Base-by-base conservation (phyloP, 2,797 vertebrate species). In the Hydrolagus colliei region DNA sequence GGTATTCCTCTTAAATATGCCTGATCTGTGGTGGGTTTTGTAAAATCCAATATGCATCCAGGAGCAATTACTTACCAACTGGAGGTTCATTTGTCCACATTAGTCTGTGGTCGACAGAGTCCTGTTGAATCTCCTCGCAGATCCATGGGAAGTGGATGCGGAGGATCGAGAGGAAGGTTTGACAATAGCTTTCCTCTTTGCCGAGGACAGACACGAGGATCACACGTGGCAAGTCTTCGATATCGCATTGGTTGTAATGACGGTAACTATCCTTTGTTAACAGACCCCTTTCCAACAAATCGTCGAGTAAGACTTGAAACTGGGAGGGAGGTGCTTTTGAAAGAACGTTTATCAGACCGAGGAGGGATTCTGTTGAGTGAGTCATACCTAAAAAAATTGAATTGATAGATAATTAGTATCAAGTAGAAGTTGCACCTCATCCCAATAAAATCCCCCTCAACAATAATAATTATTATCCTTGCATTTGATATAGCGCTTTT, bases 131-230 rank as follows among this genome's bases (percentile, higher is more conserved):
- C 32, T 6, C 65, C 2, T 18, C 65, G 52, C 79, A 68, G 52
- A 84, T 84, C 79, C 79, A 84, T 52, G 79, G 79, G 71, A 84
- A 84, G n/a, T 84, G 32, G 65, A 3, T 9, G 20, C 65, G 41
- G 65, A 84, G 79, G 35, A 84, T 41, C 16, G 79, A 84, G 65
- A 84, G 79, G 13, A 84, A 84, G 11, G 79, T 16, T 84, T 84
- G 79, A 71, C 35, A 84, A 9, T 84, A 84, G 18, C 32, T 71
- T 71, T 84, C 79, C 89, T 89, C 91, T 82, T 93, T 93, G 88
- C 92, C 93, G 90, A 95, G 92, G 77, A 95, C 87, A 8, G 90
- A 93, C 22, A 96, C 88, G 5, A 93, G 90, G 65, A 95, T 92
- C 86, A 91, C 92, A 86, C 94, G 89, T 10, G 93, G 91, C 0